These are phyloP conservation scores for Cydia strobilella DNA, from an alignment of 1,140 invertebrate species.

Conservation along the genomic window DNA sequence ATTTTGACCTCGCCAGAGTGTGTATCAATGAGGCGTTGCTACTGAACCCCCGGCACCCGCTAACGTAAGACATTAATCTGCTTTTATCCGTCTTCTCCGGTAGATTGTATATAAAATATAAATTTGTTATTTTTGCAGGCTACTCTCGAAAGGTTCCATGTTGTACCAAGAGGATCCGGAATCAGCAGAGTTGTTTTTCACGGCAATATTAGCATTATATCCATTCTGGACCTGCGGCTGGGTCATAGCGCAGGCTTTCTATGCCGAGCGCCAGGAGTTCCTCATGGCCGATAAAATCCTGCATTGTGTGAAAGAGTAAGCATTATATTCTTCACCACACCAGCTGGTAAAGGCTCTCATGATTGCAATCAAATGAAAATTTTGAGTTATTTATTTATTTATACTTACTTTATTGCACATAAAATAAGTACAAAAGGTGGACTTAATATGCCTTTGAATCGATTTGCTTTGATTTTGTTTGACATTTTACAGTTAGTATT, in stretches of 20 bases:
- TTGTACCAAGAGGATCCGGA: slow-evolving; percentile 56
- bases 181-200: slow-evolving; percentile 63
- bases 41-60: slow-evolving; percentile 56
- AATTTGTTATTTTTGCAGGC: slow-evolving; percentile 42
- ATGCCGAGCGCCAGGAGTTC: slow-evolving; percentile 51
- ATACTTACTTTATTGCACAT: too few relatives aligned
- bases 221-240: slow-evolving; percentile 55
- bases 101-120: too few relatives aligned
- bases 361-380: too few relatives aligned
- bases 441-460: too few relatives aligned
- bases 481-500: too few relatives aligned
- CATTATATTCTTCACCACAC: slow-evolving; percentile 3
- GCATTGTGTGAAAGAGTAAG: slow-evolving; percentile 51
- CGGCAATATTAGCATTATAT: slow-evolving; percentile 50
- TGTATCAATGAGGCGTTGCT: slow-evolving; percentile 61
- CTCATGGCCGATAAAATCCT: slow-evolving; percentile 56
- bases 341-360: too few relatives aligned
- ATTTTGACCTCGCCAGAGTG: slow-evolving; percentile 57
- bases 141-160: slow-evolving; percentile 60
- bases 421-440: too few relatives aligned
- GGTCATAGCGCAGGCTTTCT: slow-evolving; percentile 58
- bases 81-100: neutral
- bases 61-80: slow-evolving; percentile 50
- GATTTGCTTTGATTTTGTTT: too few relatives aligned
- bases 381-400: too few relatives aligned